A percentile compares a stretch with the other conserved stretches of the same genome.
Evolutionary conservation across 2,888 invertebrate genomes (phyloP).

Genomic region (Emmelina monodactyla): DNA sequence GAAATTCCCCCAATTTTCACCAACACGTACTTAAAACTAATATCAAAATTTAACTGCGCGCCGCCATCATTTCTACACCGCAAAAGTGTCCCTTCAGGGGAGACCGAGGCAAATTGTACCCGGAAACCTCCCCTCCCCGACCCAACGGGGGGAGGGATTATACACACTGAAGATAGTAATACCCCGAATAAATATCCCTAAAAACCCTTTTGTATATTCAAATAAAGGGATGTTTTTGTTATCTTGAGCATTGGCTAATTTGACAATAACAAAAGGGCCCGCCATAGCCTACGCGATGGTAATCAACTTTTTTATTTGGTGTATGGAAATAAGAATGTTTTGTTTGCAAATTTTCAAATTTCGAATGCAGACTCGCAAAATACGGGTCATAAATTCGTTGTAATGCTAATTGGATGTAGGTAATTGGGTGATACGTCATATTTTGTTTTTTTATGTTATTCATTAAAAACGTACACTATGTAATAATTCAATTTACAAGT

Average conservation of each 20-base stretch:
- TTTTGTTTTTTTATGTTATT: too few species aligned
- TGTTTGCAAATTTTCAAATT: conserved; percentile 1
- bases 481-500: too few species aligned
- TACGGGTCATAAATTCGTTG: conserved; percentile 25
- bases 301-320: conserved; percentile 53
- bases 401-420: background rate
- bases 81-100: conserved; percentile 19
- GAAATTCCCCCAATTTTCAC: too few species aligned
- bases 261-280: conserved; percentile 64
- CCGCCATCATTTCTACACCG: background rate
- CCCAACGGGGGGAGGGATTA: conserved; percentile 43
- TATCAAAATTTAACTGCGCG: conserved; percentile 1
- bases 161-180: conserved; percentile 57
- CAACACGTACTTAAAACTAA: too few species aligned
- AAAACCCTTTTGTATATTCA: conserved; percentile 54
- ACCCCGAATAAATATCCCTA: conserved; percentile 48
- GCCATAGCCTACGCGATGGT: conserved; percentile 42
- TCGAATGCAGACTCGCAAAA: background rate
- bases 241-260: conserved; percentile 67
- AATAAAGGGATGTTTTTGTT: conserved; percentile 62
- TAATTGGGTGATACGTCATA: too few species aligned
- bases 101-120: conserved; percentile 6
- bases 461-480: too few species aligned
- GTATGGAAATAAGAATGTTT: too few species aligned
- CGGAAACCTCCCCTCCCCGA: conserved; percentile 16